phyloP scores from a whole-genome alignment of 2,797 vertebrate genomes.

The Lates japonicus region DNA sequence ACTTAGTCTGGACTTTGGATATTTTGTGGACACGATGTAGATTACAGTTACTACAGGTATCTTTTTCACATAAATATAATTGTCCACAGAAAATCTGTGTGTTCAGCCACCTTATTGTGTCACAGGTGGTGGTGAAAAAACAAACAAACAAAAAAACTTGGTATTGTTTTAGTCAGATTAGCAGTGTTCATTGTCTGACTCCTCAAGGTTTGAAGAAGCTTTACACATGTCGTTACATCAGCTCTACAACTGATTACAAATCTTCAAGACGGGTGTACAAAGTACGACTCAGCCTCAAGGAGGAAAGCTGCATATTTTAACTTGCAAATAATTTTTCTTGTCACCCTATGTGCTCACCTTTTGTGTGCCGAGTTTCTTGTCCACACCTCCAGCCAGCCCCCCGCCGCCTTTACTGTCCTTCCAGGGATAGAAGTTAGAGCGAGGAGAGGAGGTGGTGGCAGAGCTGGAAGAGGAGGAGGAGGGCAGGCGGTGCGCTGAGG shows the following conservation, averaged over 20 bases:
- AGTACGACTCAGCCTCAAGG: neutral
- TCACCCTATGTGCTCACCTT: constrained; percentile 84
- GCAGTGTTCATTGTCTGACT: neutral
- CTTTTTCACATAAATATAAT: no score
- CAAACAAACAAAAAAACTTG: no score
- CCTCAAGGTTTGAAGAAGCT: neutral
- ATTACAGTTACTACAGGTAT: no score
- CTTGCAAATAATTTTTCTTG: neutral
- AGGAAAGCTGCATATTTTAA: neutral
- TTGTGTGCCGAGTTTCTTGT: constrained; percentile 92
- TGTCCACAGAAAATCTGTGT: no score
- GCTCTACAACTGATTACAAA: neutral
- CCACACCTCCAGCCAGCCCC: constrained; percentile 84
- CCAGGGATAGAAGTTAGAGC: constrained; percentile 88
- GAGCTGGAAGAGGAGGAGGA: constrained; percentile 77
- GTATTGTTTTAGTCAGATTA: neutral
- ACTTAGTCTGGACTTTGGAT: no score
- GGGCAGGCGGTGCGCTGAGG: constrained; percentile 85
- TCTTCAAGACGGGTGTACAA: neutral
- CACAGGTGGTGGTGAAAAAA: neutral
- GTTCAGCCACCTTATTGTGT: no score
- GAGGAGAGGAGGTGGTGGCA: constrained; percentile 79
- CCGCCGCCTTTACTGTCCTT: constrained; percentile 87
- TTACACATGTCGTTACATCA: neutral
- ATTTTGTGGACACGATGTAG: no score